Evolutionary conservation across 2,888 invertebrate species (phyloP).

Genomic region (Parnassius smintheus): DNA sequence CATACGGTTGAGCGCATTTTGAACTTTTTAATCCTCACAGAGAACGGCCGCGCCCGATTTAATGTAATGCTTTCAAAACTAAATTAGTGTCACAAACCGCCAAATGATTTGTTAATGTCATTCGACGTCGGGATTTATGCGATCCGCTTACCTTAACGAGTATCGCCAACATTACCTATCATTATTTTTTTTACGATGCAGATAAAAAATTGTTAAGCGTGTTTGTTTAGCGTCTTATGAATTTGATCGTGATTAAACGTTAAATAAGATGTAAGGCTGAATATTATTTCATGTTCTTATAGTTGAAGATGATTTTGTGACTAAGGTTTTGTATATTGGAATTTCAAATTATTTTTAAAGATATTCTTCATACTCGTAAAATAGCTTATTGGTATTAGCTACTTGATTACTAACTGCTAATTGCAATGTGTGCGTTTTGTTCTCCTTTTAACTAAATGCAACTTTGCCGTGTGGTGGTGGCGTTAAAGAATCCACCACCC

Average conservation of each 20-base stretch:
- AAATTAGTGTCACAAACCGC: slow-evolving; percentile 24
- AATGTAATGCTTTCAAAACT: slow-evolving; percentile 23
- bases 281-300: not conserved
- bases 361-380: no score
- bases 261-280: not conserved
- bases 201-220: slow-evolving; percentile 10
- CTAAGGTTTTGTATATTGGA: no score
- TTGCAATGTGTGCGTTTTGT: no score
- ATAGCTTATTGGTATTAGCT: no score
- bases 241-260: slow-evolving; percentile 4
- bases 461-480: no score
- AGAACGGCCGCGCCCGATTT: slow-evolving; percentile 1
- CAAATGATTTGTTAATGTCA: slow-evolving; percentile 40
- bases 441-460: no score
- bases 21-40: slow-evolving; percentile 1
- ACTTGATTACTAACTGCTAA: no score
- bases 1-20: slow-evolving; percentile 18
- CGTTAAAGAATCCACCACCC: no score
- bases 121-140: slow-evolving; percentile 52
- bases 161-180: slow-evolving; percentile 18
- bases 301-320: not conserved
- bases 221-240: slow-evolving; percentile 8
- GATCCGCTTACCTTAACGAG: slow-evolving; percentile 42
- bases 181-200: slow-evolving; percentile 22
- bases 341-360: no score